Conservation (phyloP, 2,888 invertebrate genomes). For the Aphrophora alni region DNA sequence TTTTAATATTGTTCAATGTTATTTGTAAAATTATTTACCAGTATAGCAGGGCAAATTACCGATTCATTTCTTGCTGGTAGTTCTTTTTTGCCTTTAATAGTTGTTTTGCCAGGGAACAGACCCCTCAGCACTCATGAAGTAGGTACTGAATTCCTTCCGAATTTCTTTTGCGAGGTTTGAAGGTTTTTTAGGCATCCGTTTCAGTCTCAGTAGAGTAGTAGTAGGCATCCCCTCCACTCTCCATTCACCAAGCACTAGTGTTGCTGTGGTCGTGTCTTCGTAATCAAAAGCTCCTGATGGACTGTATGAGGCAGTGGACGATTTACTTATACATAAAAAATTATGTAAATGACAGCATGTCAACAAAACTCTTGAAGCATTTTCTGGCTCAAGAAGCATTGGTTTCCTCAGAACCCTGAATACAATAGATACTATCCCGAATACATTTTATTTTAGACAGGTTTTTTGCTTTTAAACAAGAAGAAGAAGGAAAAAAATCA, state of each 20-base stretch:
- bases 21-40: too few relatives aligned
- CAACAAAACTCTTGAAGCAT: constrained; percentile 45
- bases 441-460: too few relatives aligned
- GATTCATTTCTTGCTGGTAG: background rate
- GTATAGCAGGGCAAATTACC: too few relatives aligned
- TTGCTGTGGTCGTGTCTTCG: constrained; percentile 42
- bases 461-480: too few relatives aligned
- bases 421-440: constrained; percentile 44
- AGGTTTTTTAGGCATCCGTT: constrained; percentile 35
- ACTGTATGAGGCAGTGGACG: constrained; percentile 43
- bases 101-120: constrained; percentile 25
- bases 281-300: constrained; percentile 48
- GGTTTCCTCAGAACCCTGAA: constrained; percentile 50
- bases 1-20: too few relatives aligned
- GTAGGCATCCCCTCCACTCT: constrained; percentile 36
- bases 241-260: constrained; percentile 46
- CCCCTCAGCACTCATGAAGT: constrained; percentile 17
- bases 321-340: constrained; percentile 43
- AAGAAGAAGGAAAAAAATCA: too few relatives aligned
- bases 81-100: background rate
- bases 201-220: constrained; percentile 34
- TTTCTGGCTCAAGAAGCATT: constrained; percentile 48
- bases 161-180: constrained; percentile 26
- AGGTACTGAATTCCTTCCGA: constrained; percentile 13
- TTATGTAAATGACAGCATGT: constrained; percentile 49